Conservation (phyloP, 2,797 vertebrate genomes). For the Sparidentex hasta region DNA sequence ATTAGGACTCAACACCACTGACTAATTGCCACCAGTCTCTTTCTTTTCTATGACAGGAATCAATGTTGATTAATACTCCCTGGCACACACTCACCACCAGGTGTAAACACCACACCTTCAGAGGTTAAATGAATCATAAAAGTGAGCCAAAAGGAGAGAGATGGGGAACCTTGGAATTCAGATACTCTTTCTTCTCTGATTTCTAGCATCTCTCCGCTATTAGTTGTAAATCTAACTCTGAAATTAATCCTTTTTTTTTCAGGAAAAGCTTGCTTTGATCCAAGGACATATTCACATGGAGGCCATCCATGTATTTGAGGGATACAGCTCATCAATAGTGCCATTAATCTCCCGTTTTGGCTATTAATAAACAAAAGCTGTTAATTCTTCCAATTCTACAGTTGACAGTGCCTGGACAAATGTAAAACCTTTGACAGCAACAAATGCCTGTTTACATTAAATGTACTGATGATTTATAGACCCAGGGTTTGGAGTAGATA, state of each 20-base stretch:
- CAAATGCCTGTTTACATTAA: not conserved
- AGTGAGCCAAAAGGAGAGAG: not conserved
- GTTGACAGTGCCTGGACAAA: not conserved
- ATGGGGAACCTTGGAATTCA: not conserved
- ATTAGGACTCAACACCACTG: not conserved
- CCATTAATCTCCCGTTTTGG: conserved; percentile 7
- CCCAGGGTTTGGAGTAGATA: conserved; percentile 13
- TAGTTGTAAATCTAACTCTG: not conserved
- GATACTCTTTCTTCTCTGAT: not conserved
- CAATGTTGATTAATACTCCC: not conserved
- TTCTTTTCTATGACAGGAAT: not conserved
- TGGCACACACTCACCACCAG: not conserved
- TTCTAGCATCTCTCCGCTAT: not conserved
- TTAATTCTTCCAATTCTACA: not conserved
- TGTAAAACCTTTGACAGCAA: not conserved
- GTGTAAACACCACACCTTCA: conserved; percentile 3
- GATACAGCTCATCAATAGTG: not conserved
- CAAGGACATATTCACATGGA: not conserved
- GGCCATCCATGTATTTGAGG: not conserved
- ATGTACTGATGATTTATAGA: conserved; percentile 25
- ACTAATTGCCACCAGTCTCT: not conserved
- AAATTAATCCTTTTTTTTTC: not conserved
- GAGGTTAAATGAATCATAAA: not conserved
- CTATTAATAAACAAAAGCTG: conserved; percentile 8
- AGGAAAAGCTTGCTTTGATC: conserved; percentile 15